A percentile compares a stretch with the other conserved stretches of the same genome.
phyloP scores from a whole-genome alignment of 2,797 vertebrate genomes.

The Syngnathus rostellatus region DNA sequence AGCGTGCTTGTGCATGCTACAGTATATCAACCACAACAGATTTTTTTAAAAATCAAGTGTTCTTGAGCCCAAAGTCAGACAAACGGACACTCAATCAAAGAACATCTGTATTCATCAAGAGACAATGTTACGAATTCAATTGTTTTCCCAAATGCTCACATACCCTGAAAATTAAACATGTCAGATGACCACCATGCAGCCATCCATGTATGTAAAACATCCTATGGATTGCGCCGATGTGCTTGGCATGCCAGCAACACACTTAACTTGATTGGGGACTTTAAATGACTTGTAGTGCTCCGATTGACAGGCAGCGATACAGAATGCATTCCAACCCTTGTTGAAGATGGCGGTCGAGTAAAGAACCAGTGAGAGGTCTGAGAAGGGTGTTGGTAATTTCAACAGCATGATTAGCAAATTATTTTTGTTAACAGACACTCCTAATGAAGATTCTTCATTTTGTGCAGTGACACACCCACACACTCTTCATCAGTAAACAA shows the following conservation, averaged over 20 bases:
- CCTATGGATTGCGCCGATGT: neutral
- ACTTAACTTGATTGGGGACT: neutral
- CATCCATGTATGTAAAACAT: no score
- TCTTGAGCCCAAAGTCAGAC: no score
- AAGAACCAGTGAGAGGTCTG: slow-evolving; percentile 1
- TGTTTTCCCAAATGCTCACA: no score
- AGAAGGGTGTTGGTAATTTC: neutral
- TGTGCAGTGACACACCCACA: neutral
- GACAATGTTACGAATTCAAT: no score
- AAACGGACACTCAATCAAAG: no score
- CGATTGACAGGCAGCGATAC: neutral
- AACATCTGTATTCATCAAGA: no score
- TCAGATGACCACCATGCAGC: no score
- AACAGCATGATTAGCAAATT: neutral
- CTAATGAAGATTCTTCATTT: slow-evolving; percentile 6
- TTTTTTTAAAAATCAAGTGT: no score
- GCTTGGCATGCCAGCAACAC: neutral
- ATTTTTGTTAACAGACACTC: slow-evolving; percentile 8
- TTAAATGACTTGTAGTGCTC: neutral
- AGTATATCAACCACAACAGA: no score
- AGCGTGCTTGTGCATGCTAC: no score
- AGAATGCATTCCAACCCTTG: no score
- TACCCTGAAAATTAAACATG: no score
- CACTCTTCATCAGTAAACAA: slow-evolving; percentile 11
- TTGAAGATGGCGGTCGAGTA: neutral